These are phyloP conservation scores for Arenicola marina DNA, from an alignment of 2,888 invertebrate species.

Conservation along the genomic window DNA sequence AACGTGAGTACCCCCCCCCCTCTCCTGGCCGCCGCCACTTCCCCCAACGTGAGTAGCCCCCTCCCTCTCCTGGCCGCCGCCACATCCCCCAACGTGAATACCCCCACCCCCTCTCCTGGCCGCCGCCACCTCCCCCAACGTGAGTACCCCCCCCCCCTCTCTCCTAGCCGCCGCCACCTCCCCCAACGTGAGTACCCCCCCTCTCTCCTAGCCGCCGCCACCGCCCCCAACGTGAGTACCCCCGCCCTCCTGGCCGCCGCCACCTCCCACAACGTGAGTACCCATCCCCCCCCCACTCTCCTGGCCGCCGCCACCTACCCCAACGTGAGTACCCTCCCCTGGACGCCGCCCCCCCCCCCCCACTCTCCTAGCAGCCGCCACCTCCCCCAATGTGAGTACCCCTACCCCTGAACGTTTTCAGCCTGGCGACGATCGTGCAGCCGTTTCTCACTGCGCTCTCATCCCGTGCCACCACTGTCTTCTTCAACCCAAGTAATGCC, in stretches of 20 bases:
- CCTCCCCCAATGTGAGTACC: conserved; percentile 95
- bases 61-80: conserved; percentile 96
- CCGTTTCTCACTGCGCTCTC: too few relatives aligned
- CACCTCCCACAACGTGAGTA: too few relatives aligned
- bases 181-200: too few relatives aligned
- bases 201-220: conserved; percentile 96
- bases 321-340: too few relatives aligned
- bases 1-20: conserved; percentile 84
- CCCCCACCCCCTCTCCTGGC: conserved; percentile 93
- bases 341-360: too few relatives aligned
- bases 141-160: too few relatives aligned
- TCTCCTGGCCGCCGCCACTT: too few relatives aligned
- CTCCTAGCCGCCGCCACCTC: too few relatives aligned
- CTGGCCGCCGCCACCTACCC: conserved; percentile 98
- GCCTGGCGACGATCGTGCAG: too few relatives aligned
- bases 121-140: conserved; percentile 97
- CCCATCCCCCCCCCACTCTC: conserved; percentile 90
- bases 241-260: too few relatives aligned
- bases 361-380: conserved; percentile 95
- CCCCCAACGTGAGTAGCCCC: too few relatives aligned
- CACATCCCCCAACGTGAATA: conserved; percentile 98
- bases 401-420: too few relatives aligned
- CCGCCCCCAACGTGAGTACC: conserved; percentile 95
- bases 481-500: conserved; percentile 94
- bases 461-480: conserved; percentile 94